Evolutionary conservation across 2,113 vertebrate genomes (phyloP), one percentile per base, ranked within the genome.

Genomic region (Piprites chloris): DNA sequence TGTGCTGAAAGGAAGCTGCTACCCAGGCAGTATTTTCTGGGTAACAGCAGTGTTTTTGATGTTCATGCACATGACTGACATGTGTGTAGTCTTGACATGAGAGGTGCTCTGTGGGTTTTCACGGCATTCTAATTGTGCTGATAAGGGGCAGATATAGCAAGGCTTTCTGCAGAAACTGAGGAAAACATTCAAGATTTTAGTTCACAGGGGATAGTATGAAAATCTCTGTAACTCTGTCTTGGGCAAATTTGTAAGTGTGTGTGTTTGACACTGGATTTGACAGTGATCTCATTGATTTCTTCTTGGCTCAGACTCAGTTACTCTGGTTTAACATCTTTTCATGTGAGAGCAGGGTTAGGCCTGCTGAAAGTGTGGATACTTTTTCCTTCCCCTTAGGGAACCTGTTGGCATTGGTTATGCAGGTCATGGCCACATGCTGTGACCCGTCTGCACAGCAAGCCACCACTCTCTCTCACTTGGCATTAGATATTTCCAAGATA

Each of bases 251-350:
- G 27, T 74, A 86, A 90, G 6, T 20, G 18, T 76, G 12, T 74
- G 37, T 89, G 80, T 92, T 91, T 95, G 71, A 89, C 46, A 32
- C 18, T 80, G 50, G 76, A 44, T 59, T 87, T 85, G 93, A 72
- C 63, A 74, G 81, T 73, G 85, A 90, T 68, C 41, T 75, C 73
- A 85, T 71, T 80, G 87, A 90, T 93, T 94, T 94, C 78, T 88
- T 33, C 39, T 71, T 50, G 71, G 56, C 42, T 66, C 53, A 77
- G 55, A 71, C 71, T 90, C 23, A 35, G 10, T 95, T 85, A 74
- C 53, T 87, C 35, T 83, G 46, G 30, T 87, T 95, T 91, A 93
- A 80, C 67, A 83, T 63, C 30, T 27, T 30, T 52, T 55, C 4
- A 17, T 55, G 3, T 76, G 58, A 69, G 39, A 89, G n/a, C 52